phyloP scores from a whole-genome alignment of 2,888 invertebrate species.

The Agrochola lota region DNA sequence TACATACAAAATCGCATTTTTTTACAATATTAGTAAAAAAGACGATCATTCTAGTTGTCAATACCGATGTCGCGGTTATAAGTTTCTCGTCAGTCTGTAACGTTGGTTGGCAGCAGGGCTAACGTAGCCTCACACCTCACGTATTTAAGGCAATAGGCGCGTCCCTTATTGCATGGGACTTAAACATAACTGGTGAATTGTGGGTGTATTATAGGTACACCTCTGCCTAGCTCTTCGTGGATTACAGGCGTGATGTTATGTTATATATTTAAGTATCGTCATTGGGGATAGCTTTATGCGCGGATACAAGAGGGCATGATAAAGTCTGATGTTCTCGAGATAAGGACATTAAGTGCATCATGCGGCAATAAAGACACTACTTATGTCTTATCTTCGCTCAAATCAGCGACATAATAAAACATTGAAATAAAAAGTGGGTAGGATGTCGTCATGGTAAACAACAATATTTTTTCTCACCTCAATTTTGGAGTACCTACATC shows the following conservation, averaged over 20 bases:
- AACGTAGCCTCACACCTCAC: no score
- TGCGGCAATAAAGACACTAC: conserved; percentile 3
- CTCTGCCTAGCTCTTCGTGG: neutral
- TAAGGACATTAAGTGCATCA: neutral
- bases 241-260: neutral
- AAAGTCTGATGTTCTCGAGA: neutral
- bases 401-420: neutral
- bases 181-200: neutral
- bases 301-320: neutral
- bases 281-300: neutral
- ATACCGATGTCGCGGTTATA: neutral
- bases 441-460: neutral
- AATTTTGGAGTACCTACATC: no score
- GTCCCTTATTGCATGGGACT: neutral
- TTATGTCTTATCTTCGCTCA: neutral
- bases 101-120: neutral
- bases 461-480: neutral
- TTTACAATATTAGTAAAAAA: neutral
- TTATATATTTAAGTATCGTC: neutral
- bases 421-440: conserved; percentile 1
- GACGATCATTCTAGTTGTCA: neutral
- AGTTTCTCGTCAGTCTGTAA: neutral
- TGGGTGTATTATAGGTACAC: neutral
- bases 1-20: neutral
- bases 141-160: neutral